Conservation (phyloP, 2,797 vertebrate species). For the Microctenopoma stevenorrisi region DNA sequence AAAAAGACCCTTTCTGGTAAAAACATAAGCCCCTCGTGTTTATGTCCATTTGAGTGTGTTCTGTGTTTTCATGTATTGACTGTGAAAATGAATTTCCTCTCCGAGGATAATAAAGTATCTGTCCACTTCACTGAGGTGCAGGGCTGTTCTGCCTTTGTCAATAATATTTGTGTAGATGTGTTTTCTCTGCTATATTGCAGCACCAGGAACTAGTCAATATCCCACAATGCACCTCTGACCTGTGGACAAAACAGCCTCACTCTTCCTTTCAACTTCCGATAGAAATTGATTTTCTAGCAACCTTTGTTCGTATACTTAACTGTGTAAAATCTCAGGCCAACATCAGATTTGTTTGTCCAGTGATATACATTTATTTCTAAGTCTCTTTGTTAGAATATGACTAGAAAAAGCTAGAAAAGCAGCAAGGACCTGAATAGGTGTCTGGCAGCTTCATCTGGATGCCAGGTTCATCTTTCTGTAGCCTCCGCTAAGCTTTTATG, state of each 20-base stretch:
- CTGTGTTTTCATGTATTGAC: slow-evolving; percentile 60
- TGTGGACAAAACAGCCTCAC: slow-evolving; percentile 62
- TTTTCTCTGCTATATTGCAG: slow-evolving; percentile 60
- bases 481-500: too few species aligned
- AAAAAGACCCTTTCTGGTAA: slow-evolving; percentile 11
- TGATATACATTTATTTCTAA: too few species aligned
- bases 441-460: too few species aligned
- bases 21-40: slow-evolving; percentile 27
- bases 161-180: slow-evolving; percentile 71
- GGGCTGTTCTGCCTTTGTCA: slow-evolving; percentile 60
- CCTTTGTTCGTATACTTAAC: slow-evolving; percentile 44
- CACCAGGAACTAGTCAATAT: slow-evolving; percentile 68
- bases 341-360: too few species aligned
- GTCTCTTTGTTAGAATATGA: too few species aligned
- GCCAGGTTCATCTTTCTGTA: too few species aligned
- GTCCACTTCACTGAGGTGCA: slow-evolving; percentile 66
- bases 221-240: slow-evolving; percentile 72
- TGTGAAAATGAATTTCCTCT: slow-evolving; percentile 70
- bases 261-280: slow-evolving; percentile 72
- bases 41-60: slow-evolving; percentile 32
- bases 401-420: too few species aligned
- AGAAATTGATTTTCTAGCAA: slow-evolving; percentile 69
- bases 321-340: too few species aligned
- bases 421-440: too few species aligned
- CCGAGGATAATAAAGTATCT: slow-evolving; percentile 72